phyloP scores from a whole-genome alignment of 2,113 vertebrate species.

The Ursus arctos region DNA sequence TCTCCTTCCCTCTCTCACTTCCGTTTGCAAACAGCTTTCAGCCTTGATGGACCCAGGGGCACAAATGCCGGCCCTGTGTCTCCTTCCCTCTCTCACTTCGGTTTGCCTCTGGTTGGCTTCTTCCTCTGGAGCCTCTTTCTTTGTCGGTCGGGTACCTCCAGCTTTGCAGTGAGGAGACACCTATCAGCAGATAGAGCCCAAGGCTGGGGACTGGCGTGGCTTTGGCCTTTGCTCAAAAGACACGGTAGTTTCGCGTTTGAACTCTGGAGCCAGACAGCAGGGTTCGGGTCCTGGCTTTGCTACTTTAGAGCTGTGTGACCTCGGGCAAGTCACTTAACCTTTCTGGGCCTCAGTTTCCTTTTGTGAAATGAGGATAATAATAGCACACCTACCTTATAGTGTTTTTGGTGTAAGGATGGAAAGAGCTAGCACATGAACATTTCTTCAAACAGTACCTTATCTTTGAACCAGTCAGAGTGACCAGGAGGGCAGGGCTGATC shows the following conservation, averaged over 20 bases:
- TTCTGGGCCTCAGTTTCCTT: not conserved
- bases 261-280: not conserved
- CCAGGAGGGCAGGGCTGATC: not conserved
- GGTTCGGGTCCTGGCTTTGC: not conserved
- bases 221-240: not conserved
- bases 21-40: no score
- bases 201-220: not conserved
- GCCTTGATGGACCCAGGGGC: not conserved
- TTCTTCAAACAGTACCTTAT: not conserved
- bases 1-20: not conserved
- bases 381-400: not conserved
- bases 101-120: not conserved
- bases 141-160: not conserved
- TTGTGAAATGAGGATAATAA: not conserved
- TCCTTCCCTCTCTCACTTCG: not conserved
- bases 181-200: not conserved
- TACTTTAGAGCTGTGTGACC: not conserved
- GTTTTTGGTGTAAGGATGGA: not conserved
- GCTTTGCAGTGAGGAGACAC: not conserved
- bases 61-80: no score
- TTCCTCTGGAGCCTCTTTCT: not conserved
- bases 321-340: no score
- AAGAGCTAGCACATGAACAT: not conserved
- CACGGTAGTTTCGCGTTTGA: not conserved
- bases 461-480: not conserved